phyloP scores from a whole-genome alignment of 2,113 vertebrate species.

The Oncorhynchus mykiss region DNA sequence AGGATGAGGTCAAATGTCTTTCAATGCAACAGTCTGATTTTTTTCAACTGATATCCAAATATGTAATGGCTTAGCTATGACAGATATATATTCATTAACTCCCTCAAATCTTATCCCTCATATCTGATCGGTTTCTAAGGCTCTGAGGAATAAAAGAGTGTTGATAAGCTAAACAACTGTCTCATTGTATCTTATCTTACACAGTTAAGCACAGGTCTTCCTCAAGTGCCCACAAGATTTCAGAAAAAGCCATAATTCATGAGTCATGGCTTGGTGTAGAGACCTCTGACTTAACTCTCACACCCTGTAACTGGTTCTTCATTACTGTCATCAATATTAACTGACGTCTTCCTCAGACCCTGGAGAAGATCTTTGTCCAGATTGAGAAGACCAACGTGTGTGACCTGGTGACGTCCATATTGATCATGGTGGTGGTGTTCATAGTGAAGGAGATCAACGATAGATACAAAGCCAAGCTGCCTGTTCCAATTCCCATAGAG shows the following conservation, averaged over 20 bases:
- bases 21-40: neutral
- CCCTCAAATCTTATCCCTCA: neutral
- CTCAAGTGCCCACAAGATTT: too few species aligned
- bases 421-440: constrained; percentile 84
- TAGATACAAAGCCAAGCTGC: constrained; percentile 86
- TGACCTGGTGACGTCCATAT: constrained; percentile 84
- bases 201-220: too few species aligned
- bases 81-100: neutral
- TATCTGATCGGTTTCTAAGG: too few species aligned
- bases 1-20: neutral
- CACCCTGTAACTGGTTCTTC: neutral
- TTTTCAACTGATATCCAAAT: neutral
- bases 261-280: too few species aligned
- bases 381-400: constrained; percentile 84
- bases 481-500: constrained; percentile 91
- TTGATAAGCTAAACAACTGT: neutral
- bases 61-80: neutral
- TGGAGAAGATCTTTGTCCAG: constrained; percentile 79
- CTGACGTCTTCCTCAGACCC: constrained; percentile 72
- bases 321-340: neutral
- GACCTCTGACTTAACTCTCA: too few species aligned
- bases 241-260: too few species aligned
- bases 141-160: neutral
- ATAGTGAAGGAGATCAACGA: constrained; percentile 91
- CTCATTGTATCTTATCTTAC: too few species aligned